phyloP scores from a whole-genome alignment of 1,140 invertebrate genomes.

The Drosophila bocki region DNA sequence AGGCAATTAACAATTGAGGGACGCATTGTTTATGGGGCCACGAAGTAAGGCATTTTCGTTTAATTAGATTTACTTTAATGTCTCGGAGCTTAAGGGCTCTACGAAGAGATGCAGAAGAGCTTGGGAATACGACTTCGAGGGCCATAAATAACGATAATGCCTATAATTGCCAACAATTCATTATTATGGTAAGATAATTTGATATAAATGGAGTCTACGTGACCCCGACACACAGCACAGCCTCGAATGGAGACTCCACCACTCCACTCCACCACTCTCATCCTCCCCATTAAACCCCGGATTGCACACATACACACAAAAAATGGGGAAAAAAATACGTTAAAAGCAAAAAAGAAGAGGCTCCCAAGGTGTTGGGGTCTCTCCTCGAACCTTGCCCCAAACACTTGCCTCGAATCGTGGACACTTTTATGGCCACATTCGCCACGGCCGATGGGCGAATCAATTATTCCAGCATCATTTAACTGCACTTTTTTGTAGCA shows the following conservation, averaged over 20 bases:
- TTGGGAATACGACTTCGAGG: slow-evolving; percentile 68
- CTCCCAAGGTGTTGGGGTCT: slow-evolving; percentile 37
- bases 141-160: slow-evolving; percentile 85
- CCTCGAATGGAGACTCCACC: slow-evolving; percentile 16
- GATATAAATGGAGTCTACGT: slow-evolving; percentile 84
- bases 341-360: slow-evolving; percentile 25
- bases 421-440: slow-evolving; percentile 74
- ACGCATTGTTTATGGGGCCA: slow-evolving; percentile 16
- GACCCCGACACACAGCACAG: slow-evolving; percentile 67
- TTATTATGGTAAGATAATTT: slow-evolving; percentile 85
- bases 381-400: slow-evolving; percentile 16
- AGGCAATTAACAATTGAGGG: slow-evolving; percentile 62
- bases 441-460: slow-evolving; percentile 59
- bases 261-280: background rate
- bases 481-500: slow-evolving; percentile 33
- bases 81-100: slow-evolving; percentile 35
- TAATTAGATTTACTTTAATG: slow-evolving; percentile 79
- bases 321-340: slow-evolving; percentile 3
- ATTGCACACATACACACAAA: slow-evolving; percentile 10
- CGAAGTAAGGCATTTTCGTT: slow-evolving; percentile 65
- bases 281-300: slow-evolving; percentile 21
- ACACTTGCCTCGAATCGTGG: slow-evolving; percentile 49
- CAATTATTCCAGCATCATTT: slow-evolving; percentile 61
- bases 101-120: slow-evolving; percentile 45
- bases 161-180: slow-evolving; percentile 85